Percentiles rank a stretch among this genome's conserved stretches.
phyloP scores from a whole-genome alignment of 2,797 vertebrate species.

The Cottoperca gobio region DNA sequence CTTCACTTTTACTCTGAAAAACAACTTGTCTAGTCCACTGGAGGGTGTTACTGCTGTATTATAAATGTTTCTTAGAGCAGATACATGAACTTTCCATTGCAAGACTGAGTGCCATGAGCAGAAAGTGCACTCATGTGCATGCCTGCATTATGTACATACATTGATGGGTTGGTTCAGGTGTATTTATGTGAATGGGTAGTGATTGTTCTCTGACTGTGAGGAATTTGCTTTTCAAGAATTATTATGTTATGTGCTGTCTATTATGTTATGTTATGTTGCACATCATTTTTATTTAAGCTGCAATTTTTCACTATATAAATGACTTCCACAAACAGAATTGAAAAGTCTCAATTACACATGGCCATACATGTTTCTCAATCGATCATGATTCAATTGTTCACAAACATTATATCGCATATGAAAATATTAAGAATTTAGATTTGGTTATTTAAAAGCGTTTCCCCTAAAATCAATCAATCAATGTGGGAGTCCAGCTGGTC shows the following conservation, averaged over 20 bases:
- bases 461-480: no score
- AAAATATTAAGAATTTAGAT: no score
- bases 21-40: constrained; percentile 27
- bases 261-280: not conserved
- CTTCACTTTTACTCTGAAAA: constrained; percentile 34
- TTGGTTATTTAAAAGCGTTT: no score
- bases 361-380: not conserved
- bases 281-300: not conserved
- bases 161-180: not conserved
- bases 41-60: constrained; percentile 40
- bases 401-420: no score
- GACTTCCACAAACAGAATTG: not conserved
- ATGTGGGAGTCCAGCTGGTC: no score
- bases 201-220: not conserved
- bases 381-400: not conserved
- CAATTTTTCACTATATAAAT: not conserved
- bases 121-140: not conserved
- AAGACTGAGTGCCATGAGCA: constrained; percentile 14
- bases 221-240: not conserved
- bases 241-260: not conserved
- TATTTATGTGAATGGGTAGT: not conserved
- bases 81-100: constrained; percentile 33
- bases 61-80: constrained; percentile 30
- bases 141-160: not conserved
- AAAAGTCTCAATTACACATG: not conserved